A percentile compares a stretch with the other conserved stretches of the same genome.
phyloP scores from a whole-genome alignment of 1,140 invertebrate species.

The Solenopsis invicta region DNA sequence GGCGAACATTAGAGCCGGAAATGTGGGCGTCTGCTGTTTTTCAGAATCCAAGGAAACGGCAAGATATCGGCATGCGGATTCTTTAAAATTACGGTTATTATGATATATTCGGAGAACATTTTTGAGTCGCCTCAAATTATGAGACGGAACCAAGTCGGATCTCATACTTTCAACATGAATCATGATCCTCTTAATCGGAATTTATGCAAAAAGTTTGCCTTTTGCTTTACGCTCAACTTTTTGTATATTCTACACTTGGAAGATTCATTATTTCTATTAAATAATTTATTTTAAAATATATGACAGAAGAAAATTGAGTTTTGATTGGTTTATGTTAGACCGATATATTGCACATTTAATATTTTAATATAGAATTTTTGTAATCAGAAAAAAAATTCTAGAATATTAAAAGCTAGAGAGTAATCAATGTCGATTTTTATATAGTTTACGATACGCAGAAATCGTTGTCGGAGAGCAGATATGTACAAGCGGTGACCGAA shows the following conservation, averaged over 20 bases:
- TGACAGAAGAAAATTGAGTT: not conserved
- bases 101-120: constrained; percentile 15
- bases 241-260: not conserved
- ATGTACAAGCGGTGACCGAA: not conserved
- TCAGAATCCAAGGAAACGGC: constrained; percentile 12
- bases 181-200: not conserved
- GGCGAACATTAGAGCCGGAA: constrained; percentile 42
- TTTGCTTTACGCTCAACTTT: not conserved
- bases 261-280: not conserved
- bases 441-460: not conserved
- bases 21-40: constrained; percentile 48
- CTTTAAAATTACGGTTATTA: constrained; percentile 42
- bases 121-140: constrained; percentile 23
- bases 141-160: not conserved
- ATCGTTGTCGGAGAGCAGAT: not conserved
- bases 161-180: constrained; percentile 17
- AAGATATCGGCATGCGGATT: constrained; percentile 43
- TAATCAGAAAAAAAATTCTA: not conserved
- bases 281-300: not conserved
- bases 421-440: not conserved
- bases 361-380: not conserved
- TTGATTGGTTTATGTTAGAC: not conserved
- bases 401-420: not conserved
- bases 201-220: not conserved
- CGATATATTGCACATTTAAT: not conserved